A percentile compares a stretch with the other conserved stretches of the same genome.
These are phyloP conservation scores for Malthinus seriepunctatus DNA, from an alignment of 2,888 invertebrate species.

Conservation along the genomic window DNA sequence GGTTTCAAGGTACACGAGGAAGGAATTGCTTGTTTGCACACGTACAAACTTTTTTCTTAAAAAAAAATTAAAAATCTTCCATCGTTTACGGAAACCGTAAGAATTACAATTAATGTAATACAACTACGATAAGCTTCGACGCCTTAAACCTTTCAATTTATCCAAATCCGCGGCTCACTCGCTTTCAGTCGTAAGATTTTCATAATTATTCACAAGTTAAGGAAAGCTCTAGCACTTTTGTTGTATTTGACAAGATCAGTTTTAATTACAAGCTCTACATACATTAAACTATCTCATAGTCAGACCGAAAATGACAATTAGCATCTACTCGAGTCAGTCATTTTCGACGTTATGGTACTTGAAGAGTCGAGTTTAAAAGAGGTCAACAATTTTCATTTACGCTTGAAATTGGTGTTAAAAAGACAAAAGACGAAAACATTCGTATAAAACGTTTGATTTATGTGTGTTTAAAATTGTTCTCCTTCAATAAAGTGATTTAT, in stretches of 20 bases:
- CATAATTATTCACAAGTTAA: background rate
- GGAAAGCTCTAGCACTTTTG: constrained; percentile 3
- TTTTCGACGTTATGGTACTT: background rate
- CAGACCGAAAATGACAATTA: constrained; percentile 1
- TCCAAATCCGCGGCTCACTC: too few species aligned
- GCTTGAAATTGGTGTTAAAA: background rate
- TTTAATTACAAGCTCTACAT: constrained; percentile 6
- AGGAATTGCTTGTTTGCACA: too few species aligned
- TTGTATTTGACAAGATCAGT: constrained; percentile 6
- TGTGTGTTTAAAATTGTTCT: background rate
- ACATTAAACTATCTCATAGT: constrained; percentile 4
- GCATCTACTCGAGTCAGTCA: constrained; percentile 4
- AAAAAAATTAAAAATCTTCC: too few species aligned
- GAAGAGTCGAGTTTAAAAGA: background rate
- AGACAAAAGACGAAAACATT: constrained; percentile 1
- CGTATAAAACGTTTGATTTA: background rate
- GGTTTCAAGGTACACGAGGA: too few species aligned
- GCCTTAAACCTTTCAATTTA: too few species aligned
- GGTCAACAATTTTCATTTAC: background rate
- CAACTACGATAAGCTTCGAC: too few species aligned
- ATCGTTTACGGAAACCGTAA: too few species aligned
- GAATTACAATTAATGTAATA: too few species aligned
- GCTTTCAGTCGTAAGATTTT: too few species aligned
- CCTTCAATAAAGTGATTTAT: too few species aligned
- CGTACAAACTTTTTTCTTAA: too few species aligned